A percentile compares a stretch with the other conserved stretches of the same genome.
Conservation (phyloP, 2,888 invertebrate genomes). For the Macrophya annulata region DNA sequence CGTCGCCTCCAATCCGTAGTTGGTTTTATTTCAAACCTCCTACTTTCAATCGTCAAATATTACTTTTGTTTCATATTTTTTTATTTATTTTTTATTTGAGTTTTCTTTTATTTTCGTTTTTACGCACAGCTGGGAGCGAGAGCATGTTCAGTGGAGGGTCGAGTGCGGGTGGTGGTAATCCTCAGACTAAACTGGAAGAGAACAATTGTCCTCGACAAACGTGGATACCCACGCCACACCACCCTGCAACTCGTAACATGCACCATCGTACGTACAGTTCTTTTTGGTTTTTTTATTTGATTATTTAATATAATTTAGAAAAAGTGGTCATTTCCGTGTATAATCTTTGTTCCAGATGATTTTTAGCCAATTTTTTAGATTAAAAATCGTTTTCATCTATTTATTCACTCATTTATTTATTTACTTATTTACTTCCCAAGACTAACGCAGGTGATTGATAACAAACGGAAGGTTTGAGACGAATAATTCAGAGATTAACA, state of each 20-base stretch:
- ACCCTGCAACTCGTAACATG: constrained; percentile 76
- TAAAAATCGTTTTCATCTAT: not conserved
- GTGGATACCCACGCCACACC: constrained; percentile 77
- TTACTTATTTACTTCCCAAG: not conserved
- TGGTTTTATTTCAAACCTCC: not conserved
- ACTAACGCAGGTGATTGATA: not conserved
- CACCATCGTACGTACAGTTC: constrained; percentile 77
- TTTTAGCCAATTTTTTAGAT: not conserved
- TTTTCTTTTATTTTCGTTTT: constrained; percentile 66
- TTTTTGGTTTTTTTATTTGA: constrained; percentile 30
- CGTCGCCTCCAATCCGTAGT: constrained; percentile 41
- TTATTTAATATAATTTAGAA: not conserved
- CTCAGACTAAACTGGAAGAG: constrained; percentile 76
- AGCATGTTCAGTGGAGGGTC: constrained; percentile 76
- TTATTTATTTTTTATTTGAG: constrained; percentile 47
- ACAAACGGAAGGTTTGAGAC: not conserved
- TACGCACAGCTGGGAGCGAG: constrained; percentile 77
- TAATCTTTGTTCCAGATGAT: not conserved
- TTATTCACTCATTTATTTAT: not conserved
- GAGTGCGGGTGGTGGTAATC: constrained; percentile 75
- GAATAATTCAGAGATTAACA: not conserved
- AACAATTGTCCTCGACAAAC: constrained; percentile 77
- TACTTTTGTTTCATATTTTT: constrained; percentile 60
- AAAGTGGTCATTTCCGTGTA: not conserved
- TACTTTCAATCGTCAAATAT: constrained; percentile 55